Base-by-base conservation (phyloP, 1,140 invertebrate genomes). In the Zaprionus vittiger region DNA sequence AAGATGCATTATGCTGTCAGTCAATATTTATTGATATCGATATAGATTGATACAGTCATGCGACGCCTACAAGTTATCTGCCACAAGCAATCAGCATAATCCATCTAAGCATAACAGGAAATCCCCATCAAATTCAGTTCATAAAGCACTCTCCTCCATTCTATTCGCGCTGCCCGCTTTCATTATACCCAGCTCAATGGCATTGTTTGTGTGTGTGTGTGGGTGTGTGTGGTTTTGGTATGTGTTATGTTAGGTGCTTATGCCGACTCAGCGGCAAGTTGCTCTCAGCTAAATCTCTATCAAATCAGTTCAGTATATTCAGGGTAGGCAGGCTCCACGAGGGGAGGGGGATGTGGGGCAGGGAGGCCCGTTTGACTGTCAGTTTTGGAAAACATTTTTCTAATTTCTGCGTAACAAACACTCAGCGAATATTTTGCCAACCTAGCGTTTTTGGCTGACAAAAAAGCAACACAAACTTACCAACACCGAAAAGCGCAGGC, bases 291-390 rank as follows among this genome's bases (percentile, higher is more conserved):
- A 52, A 52, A 49, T 66, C 71, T 74, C 66, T 67, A 79, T 81
- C 90, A 90, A 90, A 89, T 89, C 84, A 89, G 85, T 79, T 73
- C 44, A 79, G 68, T 89, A 89, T 89, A 89, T 84, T 81, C 74
- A 70, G 41, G 20, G n/a, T 20, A 9, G 38, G 15, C 15, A 41
- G 38, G 15, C 4, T 41, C 0, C 38, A n/a, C 22, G 26, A 24
- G 22, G 20, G 11, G 5, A 12, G 41, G 47, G 44, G 4, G 17
- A 38, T 6, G 28, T 31, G 6, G 7, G 6, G 7, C 2, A 26
- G 56, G 26, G 60, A 24, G 55, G 67, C 77, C 74, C 77, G 72
- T 83, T 79, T 64, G 68, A 55, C 66, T 56, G 80, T 66, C 77
- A 79, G 59, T 77, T 72, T 72, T 72, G 26, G 47, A 72, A 79